Percentiles rank a stretch among this genome's conserved stretches.
These are phyloP conservation scores for Atta cephalotes DNA, from an alignment of 1,140 invertebrate species.

Conservation along the genomic window DNA sequence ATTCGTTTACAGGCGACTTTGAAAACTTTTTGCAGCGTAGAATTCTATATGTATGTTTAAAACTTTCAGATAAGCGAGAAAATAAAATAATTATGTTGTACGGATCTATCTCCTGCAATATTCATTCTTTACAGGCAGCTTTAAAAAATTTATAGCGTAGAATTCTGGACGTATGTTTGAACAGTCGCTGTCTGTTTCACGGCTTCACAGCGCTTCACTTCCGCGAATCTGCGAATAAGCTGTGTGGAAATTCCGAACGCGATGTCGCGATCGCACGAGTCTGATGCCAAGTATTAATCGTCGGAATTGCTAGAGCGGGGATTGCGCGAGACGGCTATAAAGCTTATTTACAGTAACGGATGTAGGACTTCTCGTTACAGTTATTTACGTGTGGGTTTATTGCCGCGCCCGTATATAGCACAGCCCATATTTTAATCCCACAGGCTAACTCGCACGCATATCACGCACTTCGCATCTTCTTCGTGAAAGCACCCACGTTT, in stretches of 20 bases:
- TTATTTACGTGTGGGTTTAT: conserved; percentile 57
- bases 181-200: background rate
- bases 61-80: background rate
- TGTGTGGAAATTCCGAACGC: conserved; percentile 21
- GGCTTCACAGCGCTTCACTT: conserved; percentile 11
- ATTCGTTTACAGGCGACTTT: too few species aligned
- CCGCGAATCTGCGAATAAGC: conserved; percentile 18
- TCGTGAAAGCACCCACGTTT: background rate
- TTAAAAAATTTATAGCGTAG: background rate
- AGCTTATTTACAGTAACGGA: conserved; percentile 41
- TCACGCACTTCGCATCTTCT: conserved; percentile 11
- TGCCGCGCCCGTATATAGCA: conserved; percentile 1
- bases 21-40: too few species aligned
- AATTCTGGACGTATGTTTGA: background rate
- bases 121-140: background rate
- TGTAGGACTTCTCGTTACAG: conserved; percentile 41
- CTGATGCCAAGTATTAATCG: conserved; percentile 57
- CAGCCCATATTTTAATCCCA: conserved; percentile 34
- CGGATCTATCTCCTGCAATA: background rate
- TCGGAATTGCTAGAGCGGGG: conserved; percentile 33
- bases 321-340: conserved; percentile 39
- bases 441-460: background rate
- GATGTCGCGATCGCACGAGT: conserved; percentile 21
- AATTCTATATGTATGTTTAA: too few species aligned
- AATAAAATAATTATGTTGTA: background rate